Base-by-base conservation (phyloP, 2,113 vertebrate species). In the Redunca redunca region DNA sequence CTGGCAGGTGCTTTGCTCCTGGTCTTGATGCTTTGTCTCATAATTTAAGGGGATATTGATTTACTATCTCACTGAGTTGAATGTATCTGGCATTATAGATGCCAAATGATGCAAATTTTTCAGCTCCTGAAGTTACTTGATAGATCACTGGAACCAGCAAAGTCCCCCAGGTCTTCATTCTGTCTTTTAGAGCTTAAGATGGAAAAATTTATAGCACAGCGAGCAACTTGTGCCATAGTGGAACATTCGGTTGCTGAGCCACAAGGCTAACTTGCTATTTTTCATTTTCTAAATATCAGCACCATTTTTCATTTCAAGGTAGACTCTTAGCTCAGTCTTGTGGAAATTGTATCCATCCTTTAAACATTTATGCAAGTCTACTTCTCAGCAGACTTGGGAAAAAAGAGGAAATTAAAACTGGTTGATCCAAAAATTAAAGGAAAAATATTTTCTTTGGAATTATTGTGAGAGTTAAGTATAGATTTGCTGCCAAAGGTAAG, bases 231-330 rank as follows among this genome's bases (percentile, higher is more conserved):
- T 90, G 96, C 95, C 81, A 87, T 94, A 4, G 0, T 97, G 86
- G 93, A 96, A 71, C 93, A 78, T 97, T 98, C 84, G 25, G 43
- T 98, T 98, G 90, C 2, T 57, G 91, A 97, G 84, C 92, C 96
- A 81, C 96, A 98, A 98, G 83, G 53, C 90, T 97, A 95, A 80
- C 82, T 97, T 0, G 0, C n/a, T 96, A 50, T 95, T 98, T 98
- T 98, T 98, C 95, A 98, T 98, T 98, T 98, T 93, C 94, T 97
- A 82, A 98, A 95, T 97, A 98, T 98, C 71, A 86, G 43, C 58
- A 97, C 88, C 48, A 52, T 98, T 98, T 94, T 19, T 99, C 95
- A 98, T 98, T 98, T 97, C n/a, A 94, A 98, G 91, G 97, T 94
- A 96, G 92, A 96, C 94, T 97, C 58, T 36, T 62, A 98, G 84